A percentile compares a stretch with the other conserved stretches of the same genome.
These are phyloP conservation scores for Chelon labrosus DNA, from an alignment of 2,797 vertebrate species.

Conservation along the genomic window DNA sequence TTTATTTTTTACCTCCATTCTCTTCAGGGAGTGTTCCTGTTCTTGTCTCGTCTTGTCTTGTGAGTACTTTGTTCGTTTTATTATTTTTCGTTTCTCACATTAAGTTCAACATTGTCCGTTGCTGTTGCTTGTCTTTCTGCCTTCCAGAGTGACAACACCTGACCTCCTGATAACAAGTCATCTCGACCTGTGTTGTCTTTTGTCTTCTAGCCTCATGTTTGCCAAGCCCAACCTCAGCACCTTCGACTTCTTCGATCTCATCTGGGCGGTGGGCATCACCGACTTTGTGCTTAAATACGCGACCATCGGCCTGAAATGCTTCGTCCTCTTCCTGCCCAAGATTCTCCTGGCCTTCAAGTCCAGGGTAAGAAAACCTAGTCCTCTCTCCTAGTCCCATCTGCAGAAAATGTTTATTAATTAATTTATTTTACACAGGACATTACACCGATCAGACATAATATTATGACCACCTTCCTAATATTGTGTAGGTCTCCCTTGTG, in stretches of 20 bases:
- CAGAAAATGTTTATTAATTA: not conserved
- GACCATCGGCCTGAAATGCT: constrained; percentile 94
- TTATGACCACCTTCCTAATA: no score
- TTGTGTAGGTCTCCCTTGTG: no score
- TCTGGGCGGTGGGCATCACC: constrained; percentile 96
- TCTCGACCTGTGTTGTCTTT: not conserved
- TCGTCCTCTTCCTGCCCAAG: constrained; percentile 93
- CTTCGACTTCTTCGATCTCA: constrained; percentile 95
- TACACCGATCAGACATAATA: no score
- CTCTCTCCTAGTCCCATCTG: no score
- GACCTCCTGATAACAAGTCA: not conserved
- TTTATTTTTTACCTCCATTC: constrained; percentile 78
- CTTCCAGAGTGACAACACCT: not conserved
- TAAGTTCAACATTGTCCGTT: constrained; percentile 25
- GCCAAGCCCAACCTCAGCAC: constrained; percentile 92
- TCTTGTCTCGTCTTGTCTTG: constrained; percentile 81
- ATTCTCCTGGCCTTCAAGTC: constrained; percentile 96
- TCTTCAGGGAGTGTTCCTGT: constrained; percentile 81
- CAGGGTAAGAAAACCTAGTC: constrained; percentile 82
- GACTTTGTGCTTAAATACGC: constrained; percentile 97
- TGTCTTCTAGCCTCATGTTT: constrained; percentile 90
- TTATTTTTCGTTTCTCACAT: constrained; percentile 25
- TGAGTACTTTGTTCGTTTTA: constrained; percentile 87
- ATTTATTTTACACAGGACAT: no score
- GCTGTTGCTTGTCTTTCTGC: constrained; percentile 2